Evolutionary conservation across 2,888 invertebrate species (phyloP), one percentile per base, ranked within the genome.

Genomic region (Tholera decimalis): DNA sequence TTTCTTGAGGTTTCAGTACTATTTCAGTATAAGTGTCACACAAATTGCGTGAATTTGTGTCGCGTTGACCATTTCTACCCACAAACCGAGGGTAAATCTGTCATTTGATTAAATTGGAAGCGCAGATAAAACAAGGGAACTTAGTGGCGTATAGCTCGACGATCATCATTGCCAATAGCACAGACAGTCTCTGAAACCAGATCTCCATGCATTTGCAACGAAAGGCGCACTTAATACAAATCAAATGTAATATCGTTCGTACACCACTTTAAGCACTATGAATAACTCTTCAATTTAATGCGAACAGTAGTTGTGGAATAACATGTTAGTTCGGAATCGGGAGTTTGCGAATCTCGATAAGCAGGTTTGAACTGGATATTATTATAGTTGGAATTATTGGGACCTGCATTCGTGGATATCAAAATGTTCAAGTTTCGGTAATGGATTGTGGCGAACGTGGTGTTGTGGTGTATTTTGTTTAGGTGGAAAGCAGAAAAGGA

Each of bases 131-230:
- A 51, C 51, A 11, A 9, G n/a, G 5, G 15, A 44, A 30, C n/a
- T 20, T 15, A 28, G 15, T 33, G 0, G 5, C 67, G 1, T 26
- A 28, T 22, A 37, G 2, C 13, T 8, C 13, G 18, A 35, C 24
- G 28, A 49, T 18, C 24, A 20, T 47, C 22, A 28, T 22, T 22
- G 3, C 26, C 22, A 57, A 39, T 28, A 3, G 6, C 37, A 41
- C 9, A 22, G 43, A 18, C n/a, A 2, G 6, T 26, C n/a, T 7
- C 33, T 41, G 68, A 49, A 35, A 58, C 2, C 35, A 49, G 18
- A 66, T 67, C 67, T 68, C 68, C 65, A 68, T 66, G 47, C 33
- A 68, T 59, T 59, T 59, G 68, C 68, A 66, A 66, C 68, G 33
- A 68, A 41, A 15, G 28, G 35, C 24, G 9, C 28, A 68, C 28